A percentile compares a stretch with the other conserved stretches of the same genome.
Evolutionary conservation across 1,140 invertebrate genomes (phyloP).

Genomic region (Meloidogyne exigua): DNA sequence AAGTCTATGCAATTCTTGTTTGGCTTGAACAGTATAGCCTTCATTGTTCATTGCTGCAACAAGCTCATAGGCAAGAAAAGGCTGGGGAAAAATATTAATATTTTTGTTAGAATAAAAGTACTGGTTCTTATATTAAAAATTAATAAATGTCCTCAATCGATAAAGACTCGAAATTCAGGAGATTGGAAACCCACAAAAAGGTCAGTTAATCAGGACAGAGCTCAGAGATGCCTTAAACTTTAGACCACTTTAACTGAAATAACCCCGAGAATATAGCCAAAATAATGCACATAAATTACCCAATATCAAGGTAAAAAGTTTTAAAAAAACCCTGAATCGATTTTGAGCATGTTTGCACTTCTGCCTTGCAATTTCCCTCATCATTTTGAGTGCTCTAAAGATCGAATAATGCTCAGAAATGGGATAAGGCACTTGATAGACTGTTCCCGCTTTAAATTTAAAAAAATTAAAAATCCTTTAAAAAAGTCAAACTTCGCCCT

Average conservation of each 20-base stretch:
- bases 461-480: constrained; percentile 12
- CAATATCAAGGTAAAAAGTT: not conserved
- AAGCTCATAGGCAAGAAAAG: constrained; percentile 54
- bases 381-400: constrained; percentile 62
- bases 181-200: too few relatives aligned
- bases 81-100: constrained; percentile 36
- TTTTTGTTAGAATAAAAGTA: not conserved
- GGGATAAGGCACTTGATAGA: constrained; percentile 59
- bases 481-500: constrained; percentile 41
- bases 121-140: not conserved
- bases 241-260: too few relatives aligned
- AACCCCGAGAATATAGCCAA: too few relatives aligned
- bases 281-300: too few relatives aligned
- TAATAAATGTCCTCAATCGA: too few relatives aligned
- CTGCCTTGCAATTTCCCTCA: constrained; percentile 55
- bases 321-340: constrained; percentile 11
- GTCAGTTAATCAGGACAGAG: too few relatives aligned
- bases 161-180: too few relatives aligned
- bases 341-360: constrained; percentile 27
- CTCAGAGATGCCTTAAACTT: too few relatives aligned
- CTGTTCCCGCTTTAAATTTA: constrained; percentile 50
- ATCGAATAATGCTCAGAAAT: constrained; percentile 55
- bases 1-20: constrained; percentile 66
- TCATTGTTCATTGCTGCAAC: constrained; percentile 58
- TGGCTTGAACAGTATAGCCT: constrained; percentile 65